Evolutionary conservation across 2,888 invertebrate species (phyloP), one percentile per base, ranked within the genome.

Genomic region (Parnassius smintheus): DNA sequence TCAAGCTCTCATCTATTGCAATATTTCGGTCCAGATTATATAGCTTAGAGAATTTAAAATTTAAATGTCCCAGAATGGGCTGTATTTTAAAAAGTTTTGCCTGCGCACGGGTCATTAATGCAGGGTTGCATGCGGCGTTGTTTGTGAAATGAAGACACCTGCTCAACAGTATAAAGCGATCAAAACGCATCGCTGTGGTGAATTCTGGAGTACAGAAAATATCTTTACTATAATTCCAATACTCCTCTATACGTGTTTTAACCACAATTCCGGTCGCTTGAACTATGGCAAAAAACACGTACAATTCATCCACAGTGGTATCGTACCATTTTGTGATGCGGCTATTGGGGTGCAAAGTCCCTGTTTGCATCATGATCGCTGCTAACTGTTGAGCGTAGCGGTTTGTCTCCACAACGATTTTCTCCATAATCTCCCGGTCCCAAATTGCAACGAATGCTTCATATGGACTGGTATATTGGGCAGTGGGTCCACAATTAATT

Each of bases 31-130:
- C n/a, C n/a, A n/a, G 44, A 13, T 13, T 54, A 57, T 66, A 70
- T 18, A 68, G 48, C 10, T 59, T 10, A 9, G 49, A 18, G 41
- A 71, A 70, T 46, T 52, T 59, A 4, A 10, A 9, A 48, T 68
- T 70, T 0, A 70, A 56, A 44, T 70, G 66, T 9, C 65, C 51
- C 42, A 56, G 2, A 25, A 25, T 25, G 35, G 66, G 68, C 3
- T 42, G 42, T 10, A 69, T 11, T 49, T 69, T 69, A 55, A 60
- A 66, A 13, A 71, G 48, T 62, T 69, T 68, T 9, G 67, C 66
- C 22, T 63, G 50, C 10, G 54, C 12, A 11, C 57, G 61, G 2
- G 65, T 45, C 57, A 67, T 51, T 44, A 12, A 25, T n/a, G 45
- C 10, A 18, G 58, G 56, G 22, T 56, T 52, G 35, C 59, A 65